A percentile compares a stretch with the other conserved stretches of the same genome.
Evolutionary conservation across 1,140 invertebrate genomes (phyloP).

Genomic region (Dendrolimus punctatus): DNA sequence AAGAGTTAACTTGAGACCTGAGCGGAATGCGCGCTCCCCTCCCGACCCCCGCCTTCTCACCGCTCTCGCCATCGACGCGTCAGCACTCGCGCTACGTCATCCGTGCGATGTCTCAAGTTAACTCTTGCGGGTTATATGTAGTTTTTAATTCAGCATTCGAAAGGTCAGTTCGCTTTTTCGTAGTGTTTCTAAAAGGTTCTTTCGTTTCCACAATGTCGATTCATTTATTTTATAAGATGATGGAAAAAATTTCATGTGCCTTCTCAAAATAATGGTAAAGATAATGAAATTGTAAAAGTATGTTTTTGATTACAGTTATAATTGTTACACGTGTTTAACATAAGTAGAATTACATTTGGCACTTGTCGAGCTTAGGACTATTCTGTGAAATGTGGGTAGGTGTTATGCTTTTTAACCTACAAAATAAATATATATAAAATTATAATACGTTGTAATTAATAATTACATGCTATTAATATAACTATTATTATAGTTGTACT

Average conservation of each 20-base stretch:
- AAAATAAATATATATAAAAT: too few species aligned
- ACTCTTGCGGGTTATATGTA: too few species aligned
- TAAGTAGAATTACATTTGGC: constrained; percentile 48
- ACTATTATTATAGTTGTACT: too few species aligned
- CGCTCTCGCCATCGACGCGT: too few species aligned
- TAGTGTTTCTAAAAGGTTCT: constrained; percentile 9
- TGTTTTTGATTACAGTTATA: constrained; percentile 52
- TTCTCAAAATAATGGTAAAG: constrained; percentile 55
- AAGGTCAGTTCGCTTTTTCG: constrained; percentile 16
- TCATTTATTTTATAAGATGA: constrained; percentile 54
- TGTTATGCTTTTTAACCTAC: neutral
- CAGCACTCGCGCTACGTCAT: too few species aligned
- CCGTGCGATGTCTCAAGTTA: too few species aligned
- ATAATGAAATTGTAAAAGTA: constrained; percentile 42
- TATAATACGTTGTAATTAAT: too few species aligned
- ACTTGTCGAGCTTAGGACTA: constrained; percentile 20
- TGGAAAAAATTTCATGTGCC: constrained; percentile 60
- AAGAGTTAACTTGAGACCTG: too few species aligned
- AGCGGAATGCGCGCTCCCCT: too few species aligned
- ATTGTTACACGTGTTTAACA: constrained; percentile 44
- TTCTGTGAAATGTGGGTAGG: constrained; percentile 27
- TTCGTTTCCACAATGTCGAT: constrained; percentile 21
- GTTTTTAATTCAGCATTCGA: too few species aligned
- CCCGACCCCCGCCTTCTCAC: too few species aligned
- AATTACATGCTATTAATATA: too few species aligned